These are phyloP conservation scores for Andrena bicolor DNA, from an alignment of 2,888 invertebrate genomes.

Conservation along the genomic window DNA sequence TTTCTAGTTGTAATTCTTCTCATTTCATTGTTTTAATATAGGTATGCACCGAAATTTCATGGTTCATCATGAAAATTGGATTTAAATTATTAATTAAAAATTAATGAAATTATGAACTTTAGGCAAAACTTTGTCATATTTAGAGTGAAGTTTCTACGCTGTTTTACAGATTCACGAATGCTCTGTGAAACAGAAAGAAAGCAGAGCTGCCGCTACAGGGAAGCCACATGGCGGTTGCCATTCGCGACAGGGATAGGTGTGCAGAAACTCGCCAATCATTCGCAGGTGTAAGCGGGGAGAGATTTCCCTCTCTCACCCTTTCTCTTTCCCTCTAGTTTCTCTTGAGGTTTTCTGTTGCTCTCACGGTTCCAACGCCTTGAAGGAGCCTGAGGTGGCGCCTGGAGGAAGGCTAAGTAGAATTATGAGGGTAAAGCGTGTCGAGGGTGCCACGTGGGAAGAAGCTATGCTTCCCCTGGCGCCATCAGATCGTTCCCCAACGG, in stretches of 20 bases:
- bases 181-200: conserved; percentile 29
- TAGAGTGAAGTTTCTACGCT: conserved; percentile 15
- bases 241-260: conserved; percentile 27
- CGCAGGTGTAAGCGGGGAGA: conserved; percentile 43
- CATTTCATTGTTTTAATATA: too few species aligned
- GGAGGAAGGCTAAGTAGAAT: conserved; percentile 75
- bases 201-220: conserved; percentile 57
- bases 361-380: conserved; percentile 50
- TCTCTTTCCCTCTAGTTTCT: neutral
- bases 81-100: too few species aligned
- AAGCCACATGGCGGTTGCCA: conserved; percentile 68
- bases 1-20: too few species aligned
- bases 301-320: conserved; percentile 8
- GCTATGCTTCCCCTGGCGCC: conserved; percentile 84
- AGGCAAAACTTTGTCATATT: neutral
- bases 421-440: conserved; percentile 81
- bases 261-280: conserved; percentile 56
- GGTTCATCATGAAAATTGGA: too few species aligned
- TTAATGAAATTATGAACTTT: too few species aligned
- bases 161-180: conserved; percentile 39
- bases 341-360: conserved; percentile 52
- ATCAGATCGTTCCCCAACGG: conserved; percentile 83
- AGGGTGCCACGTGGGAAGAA: conserved; percentile 82
- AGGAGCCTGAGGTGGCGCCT: conserved; percentile 69
- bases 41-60: too few species aligned